phyloP scores from a whole-genome alignment of 2,797 vertebrate species.

The Streptopelia turtur region DNA sequence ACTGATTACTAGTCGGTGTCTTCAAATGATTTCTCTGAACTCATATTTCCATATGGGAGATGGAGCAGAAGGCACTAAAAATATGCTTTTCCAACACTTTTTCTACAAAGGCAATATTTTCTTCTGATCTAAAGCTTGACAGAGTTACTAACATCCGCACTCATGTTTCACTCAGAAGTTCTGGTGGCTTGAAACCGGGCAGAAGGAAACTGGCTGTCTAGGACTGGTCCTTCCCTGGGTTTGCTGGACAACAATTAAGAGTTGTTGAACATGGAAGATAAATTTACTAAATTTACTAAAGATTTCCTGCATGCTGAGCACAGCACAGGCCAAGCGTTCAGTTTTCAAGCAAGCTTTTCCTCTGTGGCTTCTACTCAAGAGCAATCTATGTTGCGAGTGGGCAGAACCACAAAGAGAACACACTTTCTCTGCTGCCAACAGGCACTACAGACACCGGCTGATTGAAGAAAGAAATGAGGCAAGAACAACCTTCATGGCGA shows the following conservation, averaged over 20 bases:
- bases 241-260: not conserved
- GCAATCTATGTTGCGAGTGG: not conserved
- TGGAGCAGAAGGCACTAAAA: constrained; percentile 22
- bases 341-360: not conserved
- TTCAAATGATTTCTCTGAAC: constrained; percentile 28
- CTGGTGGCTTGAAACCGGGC: not conserved
- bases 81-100: not conserved
- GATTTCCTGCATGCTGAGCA: not conserved
- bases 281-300: not conserved
- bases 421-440: not conserved
- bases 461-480: not conserved
- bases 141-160: not conserved
- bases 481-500: not conserved
- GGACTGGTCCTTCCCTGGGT: not conserved
- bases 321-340: not conserved
- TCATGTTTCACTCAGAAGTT: not conserved
- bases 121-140: not conserved
- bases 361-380: not conserved
- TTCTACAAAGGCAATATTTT: not conserved
- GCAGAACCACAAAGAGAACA: not conserved
- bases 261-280: not conserved
- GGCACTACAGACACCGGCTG: not conserved
- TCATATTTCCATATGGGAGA: not conserved
- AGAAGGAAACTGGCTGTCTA: not conserved
- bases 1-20: constrained; percentile 1